phyloP scores from a whole-genome alignment of 2,797 vertebrate species.

The Coccyzus lansbergi region DNA sequence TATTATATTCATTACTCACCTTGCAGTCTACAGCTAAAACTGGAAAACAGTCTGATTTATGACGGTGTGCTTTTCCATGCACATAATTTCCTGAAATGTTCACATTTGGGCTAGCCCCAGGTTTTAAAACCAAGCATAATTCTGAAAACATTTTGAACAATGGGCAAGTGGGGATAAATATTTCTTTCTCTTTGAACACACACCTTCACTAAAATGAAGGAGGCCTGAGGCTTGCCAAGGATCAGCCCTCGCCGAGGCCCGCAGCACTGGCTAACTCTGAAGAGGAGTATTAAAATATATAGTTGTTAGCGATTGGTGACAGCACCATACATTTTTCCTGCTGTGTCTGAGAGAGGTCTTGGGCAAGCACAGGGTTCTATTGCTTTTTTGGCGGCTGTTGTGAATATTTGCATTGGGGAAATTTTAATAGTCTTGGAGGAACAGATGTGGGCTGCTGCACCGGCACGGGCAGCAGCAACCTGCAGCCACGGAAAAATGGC shows the following conservation, averaged over 20 bases:
- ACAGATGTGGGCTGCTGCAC: neutral
- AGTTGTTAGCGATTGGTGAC: neutral
- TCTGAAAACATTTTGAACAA: slow-evolving; percentile 33
- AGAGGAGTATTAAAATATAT: slow-evolving; percentile 5
- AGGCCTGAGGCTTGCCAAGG: neutral
- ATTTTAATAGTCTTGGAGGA: neutral
- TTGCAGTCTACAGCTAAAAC: slow-evolving; percentile 34
- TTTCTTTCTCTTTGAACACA: neutral
- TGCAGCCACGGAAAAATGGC: slow-evolving; percentile 9
- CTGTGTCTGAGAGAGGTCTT: slow-evolving; percentile 19
- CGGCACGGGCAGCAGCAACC: neutral
- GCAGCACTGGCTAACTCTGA: neutral
- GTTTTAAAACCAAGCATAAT: slow-evolving; percentile 36
- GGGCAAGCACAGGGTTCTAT: neutral
- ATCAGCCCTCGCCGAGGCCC: neutral
- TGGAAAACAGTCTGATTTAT: slow-evolving; percentile 59
- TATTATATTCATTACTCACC: slow-evolving; percentile 51
- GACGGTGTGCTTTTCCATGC: slow-evolving; percentile 44
- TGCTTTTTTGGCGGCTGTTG: neutral
- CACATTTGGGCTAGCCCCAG: slow-evolving; percentile 8
- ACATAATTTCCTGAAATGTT: slow-evolving; percentile 64
- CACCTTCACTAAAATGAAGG: neutral
- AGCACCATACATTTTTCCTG: slow-evolving; percentile 24
- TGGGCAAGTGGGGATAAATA: slow-evolving; percentile 4
- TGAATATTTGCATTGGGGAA: neutral